Conservation (phyloP, 2,113 vertebrate genomes). For the Coptodon bakossiorum region DNA sequence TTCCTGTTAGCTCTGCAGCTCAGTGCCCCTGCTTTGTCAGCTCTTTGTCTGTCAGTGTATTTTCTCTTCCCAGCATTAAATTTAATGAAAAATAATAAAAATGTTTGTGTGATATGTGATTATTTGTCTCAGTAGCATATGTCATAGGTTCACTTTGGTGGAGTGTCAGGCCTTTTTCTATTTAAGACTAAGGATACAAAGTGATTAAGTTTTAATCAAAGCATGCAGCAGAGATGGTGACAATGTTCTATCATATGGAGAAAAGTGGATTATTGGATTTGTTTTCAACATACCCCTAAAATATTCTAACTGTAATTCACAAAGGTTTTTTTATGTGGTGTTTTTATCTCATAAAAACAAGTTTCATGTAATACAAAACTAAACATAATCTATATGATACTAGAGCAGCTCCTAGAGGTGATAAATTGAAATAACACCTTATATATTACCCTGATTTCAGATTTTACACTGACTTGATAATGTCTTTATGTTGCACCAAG, state of each 20-base stretch:
- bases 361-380: not conserved
- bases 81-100: not conserved
- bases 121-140: not conserved
- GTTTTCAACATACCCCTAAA: not conserved
- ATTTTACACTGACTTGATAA: not conserved
- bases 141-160: not conserved
- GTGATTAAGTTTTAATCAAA: not conserved
- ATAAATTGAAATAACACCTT: not conserved
- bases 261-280: not conserved
- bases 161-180: not conserved
- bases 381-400: not conserved
- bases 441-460: not conserved
- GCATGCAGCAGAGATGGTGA: not conserved
- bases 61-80: not conserved
- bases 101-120: not conserved
- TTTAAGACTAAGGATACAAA: not conserved
- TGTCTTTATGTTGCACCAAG: not conserved
- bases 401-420: constrained; percentile 18
- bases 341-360: not conserved
- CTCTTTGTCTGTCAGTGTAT: not conserved
- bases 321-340: not conserved
- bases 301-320: not conserved
- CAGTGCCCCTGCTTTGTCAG: not conserved
- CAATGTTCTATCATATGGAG: not conserved
- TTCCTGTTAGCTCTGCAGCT: not conserved